These are phyloP conservation scores for Rhynchophorus ferrugineus DNA, from an alignment of 1,140 invertebrate species.

Conservation along the genomic window DNA sequence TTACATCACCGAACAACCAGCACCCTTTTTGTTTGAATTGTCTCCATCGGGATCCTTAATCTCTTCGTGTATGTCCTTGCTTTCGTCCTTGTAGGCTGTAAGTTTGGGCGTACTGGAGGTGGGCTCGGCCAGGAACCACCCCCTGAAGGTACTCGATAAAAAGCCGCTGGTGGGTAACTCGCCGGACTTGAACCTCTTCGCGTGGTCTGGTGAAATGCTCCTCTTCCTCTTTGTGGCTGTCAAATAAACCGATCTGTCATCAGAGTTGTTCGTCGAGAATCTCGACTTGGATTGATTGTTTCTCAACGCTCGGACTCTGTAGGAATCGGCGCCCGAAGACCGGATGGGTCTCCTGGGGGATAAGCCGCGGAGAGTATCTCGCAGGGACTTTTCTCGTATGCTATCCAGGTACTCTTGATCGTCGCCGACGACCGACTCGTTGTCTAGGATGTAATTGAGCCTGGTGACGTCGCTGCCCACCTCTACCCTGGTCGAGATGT, in stretches of 20 bases:
- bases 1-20: constrained; percentile 33
- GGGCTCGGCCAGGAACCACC: constrained; percentile 25
- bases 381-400: constrained; percentile 25
- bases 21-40: constrained; percentile 25
- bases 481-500: constrained; percentile 31
- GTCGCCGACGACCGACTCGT: constrained; percentile 16
- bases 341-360: constrained; percentile 33
- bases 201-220: constrained; percentile 28
- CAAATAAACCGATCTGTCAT: constrained; percentile 24
- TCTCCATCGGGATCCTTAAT: constrained; percentile 6
- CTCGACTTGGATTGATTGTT: constrained; percentile 27
- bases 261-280: constrained; percentile 15
- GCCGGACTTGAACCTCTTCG: constrained; percentile 33
- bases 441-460: constrained; percentile 19
- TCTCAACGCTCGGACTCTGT: constrained; percentile 25
- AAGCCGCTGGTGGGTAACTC: constrained; percentile 29
- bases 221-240: constrained; percentile 33
- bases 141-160: constrained; percentile 32
- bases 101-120: constrained; percentile 36
- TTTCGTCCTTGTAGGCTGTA: constrained; percentile 31
- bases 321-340: constrained; percentile 24
- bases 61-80: constrained; percentile 22
- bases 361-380: constrained; percentile 29
- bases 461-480: constrained; percentile 33
- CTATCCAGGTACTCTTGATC: constrained; percentile 24